Base-by-base conservation (phyloP, 1,140 invertebrate genomes). In the Drosophila athabasca region DNA sequence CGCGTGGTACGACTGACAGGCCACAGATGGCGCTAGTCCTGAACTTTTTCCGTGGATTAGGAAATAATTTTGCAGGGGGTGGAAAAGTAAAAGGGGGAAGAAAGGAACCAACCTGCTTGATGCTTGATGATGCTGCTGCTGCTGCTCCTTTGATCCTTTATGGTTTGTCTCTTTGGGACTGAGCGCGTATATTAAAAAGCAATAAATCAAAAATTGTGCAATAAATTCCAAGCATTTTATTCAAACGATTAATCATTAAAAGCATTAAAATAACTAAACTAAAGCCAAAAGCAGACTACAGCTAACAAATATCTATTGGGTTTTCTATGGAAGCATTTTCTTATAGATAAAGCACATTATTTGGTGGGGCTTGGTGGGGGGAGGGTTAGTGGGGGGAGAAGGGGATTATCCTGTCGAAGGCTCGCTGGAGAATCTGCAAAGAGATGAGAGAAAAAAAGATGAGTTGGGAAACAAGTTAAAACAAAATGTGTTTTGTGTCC, bases 211-310 rank as follows among this genome's bases (percentile, higher is more conserved):
- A 80, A 53, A 62, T 67, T 65, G 61, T 52, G 35, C 50, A 66
- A 19, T 7, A 73, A 68, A 70, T 15, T 52, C 22, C 65, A 88
- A 72, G 83, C 65, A 62, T 75, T 82, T 83, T 85, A 81, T 88
- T 88, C 1, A 62, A 75, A 67, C 61, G 46, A 51, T 66, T 53
- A 55, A 24, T 50, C 62, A 46, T 57, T 66, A 15, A 53, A 64
- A 31, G 57, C 65, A 51, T 67, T 60, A 48, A n/a, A 24, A 19
- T 19, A 19, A 19, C 17, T 45, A n/a, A 44, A 58, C 80, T 84
- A 83, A 68, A 76, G 76, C 75, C 57, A 77, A 53, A 73, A 57
- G 48, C 55, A 55, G 77, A 58, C 83, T 87, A 82, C 65, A 55
- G 48, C n/a, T 44, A 64, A 49, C 35, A 0, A 39, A 13, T 19